phyloP scores from a whole-genome alignment of 2,888 invertebrate species.

The Alentia gelatinosa region DNA sequence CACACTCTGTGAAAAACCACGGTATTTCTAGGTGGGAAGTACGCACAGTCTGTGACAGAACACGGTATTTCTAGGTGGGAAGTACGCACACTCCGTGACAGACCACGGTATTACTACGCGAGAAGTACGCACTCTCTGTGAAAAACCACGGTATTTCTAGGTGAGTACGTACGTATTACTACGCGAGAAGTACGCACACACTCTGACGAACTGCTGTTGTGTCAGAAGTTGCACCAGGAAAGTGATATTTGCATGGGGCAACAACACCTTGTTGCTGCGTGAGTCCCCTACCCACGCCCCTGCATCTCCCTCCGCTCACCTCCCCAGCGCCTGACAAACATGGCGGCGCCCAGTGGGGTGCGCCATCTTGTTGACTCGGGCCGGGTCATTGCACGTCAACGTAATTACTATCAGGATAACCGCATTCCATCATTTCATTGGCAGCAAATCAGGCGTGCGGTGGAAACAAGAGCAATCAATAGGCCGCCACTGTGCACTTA shows the following conservation, averaged over 20 bases:
- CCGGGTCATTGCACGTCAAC: constrained; percentile 11
- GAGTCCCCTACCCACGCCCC: not conserved
- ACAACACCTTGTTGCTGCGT: not conserved
- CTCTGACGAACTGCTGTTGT: too few species aligned
- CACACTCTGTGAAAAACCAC: too few species aligned
- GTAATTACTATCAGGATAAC: constrained; percentile 21
- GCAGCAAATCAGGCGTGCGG: constrained; percentile 3
- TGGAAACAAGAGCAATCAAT: constrained; percentile 26
- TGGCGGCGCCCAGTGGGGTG: constrained; percentile 23
- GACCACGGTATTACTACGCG: too few species aligned
- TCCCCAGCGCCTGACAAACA: not conserved
- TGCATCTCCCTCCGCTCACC: not conserved
- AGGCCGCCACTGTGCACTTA: not conserved
- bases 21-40: too few species aligned
- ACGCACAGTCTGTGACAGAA: too few species aligned
- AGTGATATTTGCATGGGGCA: not conserved
- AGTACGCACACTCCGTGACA: too few species aligned
- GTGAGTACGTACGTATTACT: too few species aligned
- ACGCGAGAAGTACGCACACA: too few species aligned
- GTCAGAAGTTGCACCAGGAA: not conserved
- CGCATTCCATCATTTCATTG: constrained; percentile 39
- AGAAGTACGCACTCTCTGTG: too few species aligned
- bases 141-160: too few species aligned
- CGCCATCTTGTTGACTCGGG: constrained; percentile 42
- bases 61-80: too few species aligned